A percentile compares a stretch with the other conserved stretches of the same genome.
Conservation (phyloP, 2,113 vertebrate genomes). For the Ameiurus melas region DNA sequence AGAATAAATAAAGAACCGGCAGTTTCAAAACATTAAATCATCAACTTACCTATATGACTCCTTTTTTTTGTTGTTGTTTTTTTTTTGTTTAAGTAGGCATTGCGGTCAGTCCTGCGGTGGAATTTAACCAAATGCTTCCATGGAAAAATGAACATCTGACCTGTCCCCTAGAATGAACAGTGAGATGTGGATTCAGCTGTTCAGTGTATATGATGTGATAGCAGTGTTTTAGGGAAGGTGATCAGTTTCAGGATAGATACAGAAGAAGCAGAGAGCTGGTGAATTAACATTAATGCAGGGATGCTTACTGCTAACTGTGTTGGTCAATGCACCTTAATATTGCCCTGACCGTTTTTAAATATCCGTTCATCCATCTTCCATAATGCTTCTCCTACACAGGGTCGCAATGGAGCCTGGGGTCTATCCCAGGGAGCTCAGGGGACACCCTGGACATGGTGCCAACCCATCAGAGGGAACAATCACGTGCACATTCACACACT, state of each 20-base stretch:
- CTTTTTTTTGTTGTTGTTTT: not conserved
- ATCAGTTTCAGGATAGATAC: not conserved
- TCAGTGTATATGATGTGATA: not conserved
- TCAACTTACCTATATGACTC: not conserved
- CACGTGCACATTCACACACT: too few relatives aligned
- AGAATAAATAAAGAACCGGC: not conserved
- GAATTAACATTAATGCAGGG: not conserved
- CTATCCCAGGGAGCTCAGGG: too few relatives aligned
- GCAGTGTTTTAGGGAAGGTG: not conserved
- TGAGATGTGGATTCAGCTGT: not conserved
- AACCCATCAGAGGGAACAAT: too few relatives aligned
- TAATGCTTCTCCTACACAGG: too few relatives aligned
- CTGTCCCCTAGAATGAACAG: not conserved
- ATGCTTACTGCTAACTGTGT: not conserved
- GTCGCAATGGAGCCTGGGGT: too few relatives aligned
- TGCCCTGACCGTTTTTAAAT: not conserved
- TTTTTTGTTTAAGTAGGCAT: not conserved
- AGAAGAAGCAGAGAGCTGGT: not conserved
- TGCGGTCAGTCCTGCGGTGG: not conserved
- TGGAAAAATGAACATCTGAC: not conserved
- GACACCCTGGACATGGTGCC: too few relatives aligned
- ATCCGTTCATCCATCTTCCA: too few relatives aligned
- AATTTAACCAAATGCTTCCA: not conserved
- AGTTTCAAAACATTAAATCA: not conserved
- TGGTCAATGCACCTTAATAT: not conserved